These are phyloP conservation scores for Diabrotica virgifera DNA, from an alignment of 1,140 invertebrate species.

Conservation along the genomic window DNA sequence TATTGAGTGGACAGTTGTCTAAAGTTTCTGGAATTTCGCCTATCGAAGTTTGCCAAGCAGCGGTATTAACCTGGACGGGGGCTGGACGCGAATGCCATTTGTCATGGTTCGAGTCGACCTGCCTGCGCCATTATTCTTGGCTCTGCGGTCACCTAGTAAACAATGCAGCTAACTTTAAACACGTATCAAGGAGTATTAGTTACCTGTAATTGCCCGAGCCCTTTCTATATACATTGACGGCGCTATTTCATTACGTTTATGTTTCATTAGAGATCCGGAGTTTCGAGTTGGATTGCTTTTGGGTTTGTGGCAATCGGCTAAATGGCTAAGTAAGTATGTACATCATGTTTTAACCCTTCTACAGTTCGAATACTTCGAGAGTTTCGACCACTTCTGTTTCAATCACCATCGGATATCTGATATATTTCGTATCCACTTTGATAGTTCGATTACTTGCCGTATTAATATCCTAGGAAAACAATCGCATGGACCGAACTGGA, in stretches of 20 bases:
- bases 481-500: not conserved
- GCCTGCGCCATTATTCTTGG: conserved; percentile 41
- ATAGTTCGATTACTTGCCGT: not conserved
- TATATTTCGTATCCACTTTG: not conserved
- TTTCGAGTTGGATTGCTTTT: conserved; percentile 39
- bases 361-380: not conserved
- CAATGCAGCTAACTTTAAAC: conserved; percentile 49
- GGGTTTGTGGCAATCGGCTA: conserved; percentile 32
- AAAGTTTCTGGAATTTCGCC: conserved; percentile 41
- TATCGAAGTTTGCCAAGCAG: conserved; percentile 44
- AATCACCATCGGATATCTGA: conserved; percentile 2
- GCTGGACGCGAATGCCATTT: conserved; percentile 45
- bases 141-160: conserved; percentile 44
- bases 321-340: conserved; percentile 23
- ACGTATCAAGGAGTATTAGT: conserved; percentile 47
- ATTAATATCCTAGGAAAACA: not conserved
- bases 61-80: conserved; percentile 44
- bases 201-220: conserved; percentile 44
- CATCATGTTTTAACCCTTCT: not conserved
- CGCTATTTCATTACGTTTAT: conserved; percentile 44
- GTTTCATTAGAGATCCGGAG: conserved; percentile 40
- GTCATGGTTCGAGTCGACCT: conserved; percentile 47
- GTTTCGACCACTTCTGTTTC: not conserved
- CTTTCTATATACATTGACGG: conserved; percentile 38
- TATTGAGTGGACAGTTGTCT: conserved; percentile 36